Evolutionary conservation across 2,888 invertebrate genomes (phyloP), one percentile per base, ranked within the genome.

Genomic region (Melinopterus prodromus): DNA sequence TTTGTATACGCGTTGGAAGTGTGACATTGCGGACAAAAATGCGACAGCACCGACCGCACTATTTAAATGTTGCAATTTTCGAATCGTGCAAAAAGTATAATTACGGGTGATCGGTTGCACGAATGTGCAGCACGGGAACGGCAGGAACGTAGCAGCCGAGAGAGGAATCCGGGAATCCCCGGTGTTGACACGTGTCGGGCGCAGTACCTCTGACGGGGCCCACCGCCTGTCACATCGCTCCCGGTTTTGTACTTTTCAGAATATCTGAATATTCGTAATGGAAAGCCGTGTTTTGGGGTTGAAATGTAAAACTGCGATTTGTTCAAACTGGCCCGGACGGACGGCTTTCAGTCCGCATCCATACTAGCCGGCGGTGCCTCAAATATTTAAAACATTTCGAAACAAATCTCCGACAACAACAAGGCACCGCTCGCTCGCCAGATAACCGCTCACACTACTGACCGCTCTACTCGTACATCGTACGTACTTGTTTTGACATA

Each of bases 211-310:
- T 37, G 74, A 74, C 37, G 74, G 38, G 36, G 26, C 74, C n/a
- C 74, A 37, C 74, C 16, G 74, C 35, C 74, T 74, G 74, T 74
- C 74, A 74, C 53, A 53, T 53, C 53, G 53, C 9, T 53, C 53
- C 53, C 74, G 74, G 74, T 74, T 74, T 74, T 74, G 74, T 74
- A 74, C 74, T 74, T 74, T 74, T 74, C 74, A 74, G 74, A 74
- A 74, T 74, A 74, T 74, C 74, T 74, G 74, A 74, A 74, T 74
- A 74, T 74, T 74, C 83, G 84, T 85, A 86, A 85, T 85, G 85
- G 85, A 86, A 84, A 85, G 84, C 81, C 84, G 82, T 86, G 86
- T 85, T 85, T 85, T 83, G 79, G 83, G 81, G 77, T 78, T 78
- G 70, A 80, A 80, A 80, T 76, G 80, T 77, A 82, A 81, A 82